Evolutionary conservation across 2,888 invertebrate species (phyloP), one percentile per base, ranked within the genome.

Genomic region (Melolontha melolontha): DNA sequence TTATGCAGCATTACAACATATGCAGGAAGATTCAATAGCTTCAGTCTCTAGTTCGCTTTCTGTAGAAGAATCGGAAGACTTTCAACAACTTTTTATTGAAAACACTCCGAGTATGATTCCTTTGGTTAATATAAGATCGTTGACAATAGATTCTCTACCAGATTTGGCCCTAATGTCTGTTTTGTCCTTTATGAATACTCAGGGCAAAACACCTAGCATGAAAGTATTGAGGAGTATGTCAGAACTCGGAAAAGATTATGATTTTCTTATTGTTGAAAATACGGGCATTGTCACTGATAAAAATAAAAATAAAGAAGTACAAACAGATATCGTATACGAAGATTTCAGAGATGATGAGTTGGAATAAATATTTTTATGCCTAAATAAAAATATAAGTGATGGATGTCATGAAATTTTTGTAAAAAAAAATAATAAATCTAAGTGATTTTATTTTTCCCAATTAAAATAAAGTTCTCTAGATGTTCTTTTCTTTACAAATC

Each of bases 311-410:
- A 50, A 51, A n/a, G 59, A 42, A 51, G 44, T 59, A n/a, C 59
- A 51, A 50, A 67, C 66, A n/a, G 66, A 67, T 62, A 41, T 67
- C 27, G 47, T 57, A 40, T 67, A 62, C 29, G 41, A 50, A 14
- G 66, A 59, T 5, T 49, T 49, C 49, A 49, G 49, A 49, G 59
- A 49, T 39, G 16, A 47, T n/a, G 29, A 16, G 22, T 34, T 22
- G 6, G 47, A 49, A 16, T 62, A 16, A 34, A 12, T 7, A 47
- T 39, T 29, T 4, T 29, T 10, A 8, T 10, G 34, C 6, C 34
- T 6, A 10, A 34, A 34, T 5, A 5, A 34, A 6, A 34, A 34
- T 49, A 16, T 14, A 27, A 42, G 6, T 39, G 34, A 34, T 16
- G 34, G 34, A 34, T 47, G 17, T 17, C 5, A 17, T 17, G 12